These are phyloP conservation scores for Ginglymostoma cirratum DNA, from an alignment of 2,113 vertebrate species.

Conservation along the genomic window DNA sequence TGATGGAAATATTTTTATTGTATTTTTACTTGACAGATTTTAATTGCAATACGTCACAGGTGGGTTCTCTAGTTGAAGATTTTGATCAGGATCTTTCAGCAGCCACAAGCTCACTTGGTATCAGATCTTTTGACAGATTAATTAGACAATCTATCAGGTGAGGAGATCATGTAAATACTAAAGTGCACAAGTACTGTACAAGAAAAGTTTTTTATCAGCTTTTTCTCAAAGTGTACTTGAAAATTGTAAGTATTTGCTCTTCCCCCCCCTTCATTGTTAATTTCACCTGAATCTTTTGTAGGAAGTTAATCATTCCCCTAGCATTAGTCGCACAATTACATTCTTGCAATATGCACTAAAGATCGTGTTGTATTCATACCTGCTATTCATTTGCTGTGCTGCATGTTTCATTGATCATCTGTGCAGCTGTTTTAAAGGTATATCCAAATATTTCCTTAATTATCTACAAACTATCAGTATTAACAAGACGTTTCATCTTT, in stretches of 20 bases:
- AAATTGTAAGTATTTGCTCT: neutral
- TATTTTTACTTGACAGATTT: neutral
- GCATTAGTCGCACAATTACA: neutral
- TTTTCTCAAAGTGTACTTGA: neutral
- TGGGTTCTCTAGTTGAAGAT: constrained; percentile 6
- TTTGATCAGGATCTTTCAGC: constrained; percentile 35
- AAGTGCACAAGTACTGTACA: neutral
- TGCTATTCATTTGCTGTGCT: too few species aligned
- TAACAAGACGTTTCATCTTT: neutral
- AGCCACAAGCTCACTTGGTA: neutral
- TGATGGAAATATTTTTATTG: neutral
- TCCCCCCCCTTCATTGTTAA: neutral
- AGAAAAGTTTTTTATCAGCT: neutral
- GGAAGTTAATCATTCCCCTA: neutral
- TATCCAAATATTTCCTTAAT: neutral
- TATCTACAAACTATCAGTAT: neutral
- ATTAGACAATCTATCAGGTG: constrained; percentile 54
- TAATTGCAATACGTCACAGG: neutral
- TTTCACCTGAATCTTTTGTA: neutral
- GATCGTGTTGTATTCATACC: neutral
- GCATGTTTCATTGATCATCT: neutral
- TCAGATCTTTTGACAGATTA: constrained; percentile 40
- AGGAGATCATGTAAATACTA: constrained; percentile 26
- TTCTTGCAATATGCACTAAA: neutral
- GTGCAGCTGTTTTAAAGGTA: neutral